These are phyloP conservation scores for Ceratoteleas bidentatus DNA, from an alignment of 1,140 invertebrate species.

Conservation along the genomic window DNA sequence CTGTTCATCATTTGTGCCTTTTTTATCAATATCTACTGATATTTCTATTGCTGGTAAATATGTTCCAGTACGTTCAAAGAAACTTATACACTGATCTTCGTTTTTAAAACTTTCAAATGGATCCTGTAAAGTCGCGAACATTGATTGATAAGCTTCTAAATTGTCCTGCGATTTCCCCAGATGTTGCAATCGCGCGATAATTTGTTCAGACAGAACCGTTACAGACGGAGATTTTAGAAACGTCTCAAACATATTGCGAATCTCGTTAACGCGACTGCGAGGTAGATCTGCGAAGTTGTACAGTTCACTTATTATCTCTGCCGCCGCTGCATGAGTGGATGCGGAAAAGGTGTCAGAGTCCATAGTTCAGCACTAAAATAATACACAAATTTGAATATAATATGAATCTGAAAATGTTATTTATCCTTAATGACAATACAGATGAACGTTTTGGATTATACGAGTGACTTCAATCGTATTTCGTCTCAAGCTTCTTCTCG, in stretches of 20 bases:
- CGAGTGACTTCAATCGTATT: not conserved
- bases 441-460: not conserved
- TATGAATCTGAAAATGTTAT: not conserved
- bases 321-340: not conserved
- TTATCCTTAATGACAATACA: not conserved
- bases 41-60: not conserved
- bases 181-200: not conserved
- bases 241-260: not conserved
- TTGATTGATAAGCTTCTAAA: not conserved
- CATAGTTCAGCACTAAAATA: not conserved
- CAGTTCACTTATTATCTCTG: not conserved
- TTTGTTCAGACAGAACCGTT: not conserved
- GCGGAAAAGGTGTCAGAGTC: not conserved
- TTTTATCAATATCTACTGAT: not conserved
- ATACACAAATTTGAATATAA: not conserved
- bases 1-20: not conserved
- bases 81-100: not conserved
- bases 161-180: not conserved
- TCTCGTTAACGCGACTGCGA: not conserved
- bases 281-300: not conserved
- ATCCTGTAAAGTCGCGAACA: not conserved
- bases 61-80: not conserved
- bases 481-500: not conserved
- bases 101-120: not conserved
- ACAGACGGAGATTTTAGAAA: not conserved